Conservation (phyloP, 2,797 vertebrate species). For the Siniperca obscura region DNA sequence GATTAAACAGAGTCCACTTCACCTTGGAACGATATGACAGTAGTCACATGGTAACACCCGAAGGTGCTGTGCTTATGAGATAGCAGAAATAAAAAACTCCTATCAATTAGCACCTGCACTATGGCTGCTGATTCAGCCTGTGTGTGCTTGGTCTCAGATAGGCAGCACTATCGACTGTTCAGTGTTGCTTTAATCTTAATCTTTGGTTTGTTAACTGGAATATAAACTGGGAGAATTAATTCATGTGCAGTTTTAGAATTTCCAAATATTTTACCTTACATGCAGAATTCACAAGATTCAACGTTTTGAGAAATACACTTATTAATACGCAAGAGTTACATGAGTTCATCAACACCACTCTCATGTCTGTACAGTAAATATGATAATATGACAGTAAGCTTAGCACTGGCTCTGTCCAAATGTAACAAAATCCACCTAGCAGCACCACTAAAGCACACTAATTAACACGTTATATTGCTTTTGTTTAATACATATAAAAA, state of each 20-base stretch:
- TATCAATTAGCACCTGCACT: constrained; percentile 62
- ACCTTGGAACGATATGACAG: constrained; percentile 51
- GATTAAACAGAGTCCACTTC: constrained; percentile 60
- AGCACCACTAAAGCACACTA: background rate
- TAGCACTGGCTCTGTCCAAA: background rate
- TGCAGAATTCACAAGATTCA: constrained; percentile 18
- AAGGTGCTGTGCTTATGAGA: constrained; percentile 51
- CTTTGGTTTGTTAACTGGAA: constrained; percentile 9
- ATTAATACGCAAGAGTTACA: background rate
- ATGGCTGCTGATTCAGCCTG: constrained; percentile 55
- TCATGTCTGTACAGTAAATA: background rate
- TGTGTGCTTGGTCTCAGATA: constrained; percentile 25
- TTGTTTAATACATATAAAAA: background rate
- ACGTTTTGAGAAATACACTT: background rate
- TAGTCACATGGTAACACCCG: constrained; percentile 50
- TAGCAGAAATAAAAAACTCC: constrained; percentile 53
- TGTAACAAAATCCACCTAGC: background rate
- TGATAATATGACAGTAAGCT: background rate
- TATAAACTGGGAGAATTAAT: constrained; percentile 11
- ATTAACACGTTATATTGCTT: background rate
- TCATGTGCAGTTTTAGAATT: constrained; percentile 10
- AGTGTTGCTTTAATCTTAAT: constrained; percentile 10
- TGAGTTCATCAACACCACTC: background rate
- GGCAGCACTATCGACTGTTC: background rate
- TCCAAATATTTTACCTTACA: background rate